Percentiles rank a stretch among this genome's conserved stretches.
These are phyloP conservation scores for Emmelina monodactyla DNA, from an alignment of 2,888 invertebrate genomes.

Conservation along the genomic window DNA sequence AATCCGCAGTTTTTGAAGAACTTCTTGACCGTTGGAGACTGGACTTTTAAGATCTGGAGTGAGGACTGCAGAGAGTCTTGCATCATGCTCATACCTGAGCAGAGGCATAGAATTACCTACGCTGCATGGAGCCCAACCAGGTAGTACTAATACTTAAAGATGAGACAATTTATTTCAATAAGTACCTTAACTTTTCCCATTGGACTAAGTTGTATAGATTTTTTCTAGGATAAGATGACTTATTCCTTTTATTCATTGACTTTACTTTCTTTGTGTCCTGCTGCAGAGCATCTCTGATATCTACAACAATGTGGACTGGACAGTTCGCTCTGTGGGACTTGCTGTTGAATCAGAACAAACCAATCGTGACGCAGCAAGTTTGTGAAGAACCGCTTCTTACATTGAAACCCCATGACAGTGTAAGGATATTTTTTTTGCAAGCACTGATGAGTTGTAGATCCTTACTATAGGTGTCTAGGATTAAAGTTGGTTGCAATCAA, in stretches of 20 bases:
- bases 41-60: slow-evolving; percentile 92
- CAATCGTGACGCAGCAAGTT: slow-evolving; percentile 69
- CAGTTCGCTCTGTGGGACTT: slow-evolving; percentile 88
- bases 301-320: slow-evolving; percentile 81
- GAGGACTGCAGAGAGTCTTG: slow-evolving; percentile 93
- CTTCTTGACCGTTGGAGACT: slow-evolving; percentile 92
- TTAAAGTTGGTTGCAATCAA: too few relatives aligned
- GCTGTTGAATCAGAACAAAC: slow-evolving; percentile 80
- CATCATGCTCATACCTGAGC: slow-evolving; percentile 84
- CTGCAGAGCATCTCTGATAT: slow-evolving; percentile 79
- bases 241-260: not conserved
- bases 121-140: slow-evolving; percentile 87
- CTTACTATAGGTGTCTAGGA: too few relatives aligned
- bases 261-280: not conserved
- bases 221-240: not conserved
- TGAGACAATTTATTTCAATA: not conserved
- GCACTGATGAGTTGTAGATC: too few relatives aligned
- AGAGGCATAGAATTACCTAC: slow-evolving; percentile 71
- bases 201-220: too few relatives aligned
- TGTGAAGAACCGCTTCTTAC: slow-evolving; percentile 53
- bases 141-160: slow-evolving; percentile 26
- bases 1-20: slow-evolving; percentile 94
- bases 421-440: too few relatives aligned
- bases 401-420: slow-evolving; percentile 45
- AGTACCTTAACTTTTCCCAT: too few relatives aligned